Conservation (phyloP, 2,888 invertebrate species). For the Halictus ligatus region DNA sequence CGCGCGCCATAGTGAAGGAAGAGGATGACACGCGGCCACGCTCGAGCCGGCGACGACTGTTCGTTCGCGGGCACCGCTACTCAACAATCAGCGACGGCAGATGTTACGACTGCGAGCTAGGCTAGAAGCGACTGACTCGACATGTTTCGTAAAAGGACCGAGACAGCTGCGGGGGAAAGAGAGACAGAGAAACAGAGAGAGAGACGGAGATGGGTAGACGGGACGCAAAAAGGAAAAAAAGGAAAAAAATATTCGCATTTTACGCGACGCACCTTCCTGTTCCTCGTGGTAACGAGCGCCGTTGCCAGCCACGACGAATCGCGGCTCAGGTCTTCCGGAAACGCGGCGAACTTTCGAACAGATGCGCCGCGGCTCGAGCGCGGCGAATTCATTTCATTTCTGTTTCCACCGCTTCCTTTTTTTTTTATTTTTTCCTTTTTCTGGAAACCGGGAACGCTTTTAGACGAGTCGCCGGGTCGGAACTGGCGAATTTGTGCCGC, state of each 20-base stretch:
- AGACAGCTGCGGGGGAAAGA: neutral
- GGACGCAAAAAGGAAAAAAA: neutral
- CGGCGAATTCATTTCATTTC: constrained; percentile 32
- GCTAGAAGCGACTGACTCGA: constrained; percentile 77
- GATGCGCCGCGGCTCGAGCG: constrained; percentile 39
- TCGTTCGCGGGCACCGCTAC: constrained; percentile 61
- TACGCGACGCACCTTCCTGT: constrained; percentile 71
- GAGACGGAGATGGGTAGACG: neutral
- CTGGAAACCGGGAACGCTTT: neutral
- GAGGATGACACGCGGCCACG: constrained; percentile 63
- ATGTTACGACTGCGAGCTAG: constrained; percentile 74
- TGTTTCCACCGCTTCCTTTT: neutral
- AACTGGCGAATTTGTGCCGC: neutral
- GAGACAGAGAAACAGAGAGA: constrained; percentile 17
- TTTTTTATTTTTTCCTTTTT: no score
- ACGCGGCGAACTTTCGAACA: constrained; percentile 37
- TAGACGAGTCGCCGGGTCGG: neutral
- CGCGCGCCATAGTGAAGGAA: constrained; percentile 17
- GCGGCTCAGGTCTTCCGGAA: constrained; percentile 50
- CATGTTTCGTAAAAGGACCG: constrained; percentile 71
- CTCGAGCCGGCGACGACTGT: constrained; percentile 44
- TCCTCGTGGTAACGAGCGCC: constrained; percentile 73
- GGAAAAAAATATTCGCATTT: constrained; percentile 49
- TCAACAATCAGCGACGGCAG: constrained; percentile 69
- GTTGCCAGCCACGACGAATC: constrained; percentile 54